A percentile compares a stretch with the other conserved stretches of the same genome.
Conservation (phyloP, 2,113 vertebrate genomes). For the Carassius gibelio region DNA sequence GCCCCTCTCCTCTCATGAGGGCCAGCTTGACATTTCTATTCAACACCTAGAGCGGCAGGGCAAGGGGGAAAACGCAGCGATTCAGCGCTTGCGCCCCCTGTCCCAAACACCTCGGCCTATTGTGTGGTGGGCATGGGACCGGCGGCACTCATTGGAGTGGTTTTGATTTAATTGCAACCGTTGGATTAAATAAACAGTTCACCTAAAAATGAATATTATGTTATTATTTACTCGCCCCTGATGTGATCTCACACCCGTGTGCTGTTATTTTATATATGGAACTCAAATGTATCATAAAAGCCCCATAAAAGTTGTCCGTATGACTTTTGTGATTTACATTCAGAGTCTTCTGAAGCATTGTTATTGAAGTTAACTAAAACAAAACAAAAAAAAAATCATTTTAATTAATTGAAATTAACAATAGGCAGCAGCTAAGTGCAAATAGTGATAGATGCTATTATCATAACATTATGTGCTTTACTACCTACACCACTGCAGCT, state of each 20-base stretch:
- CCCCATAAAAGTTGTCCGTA: not conserved
- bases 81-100: constrained; percentile 27
- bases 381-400: not conserved
- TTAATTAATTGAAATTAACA: not conserved
- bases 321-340: not conserved
- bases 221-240: not conserved
- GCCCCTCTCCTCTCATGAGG: constrained; percentile 46
- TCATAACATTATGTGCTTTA: too few species aligned
- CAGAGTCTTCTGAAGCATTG: not conserved
- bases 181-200: constrained; percentile 17
- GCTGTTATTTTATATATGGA: not conserved
- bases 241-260: not conserved
- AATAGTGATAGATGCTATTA: too few species aligned
- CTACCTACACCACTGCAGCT: too few species aligned
- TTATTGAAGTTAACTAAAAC: not conserved
- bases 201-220: not conserved
- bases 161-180: constrained; percentile 36
- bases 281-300: not conserved
- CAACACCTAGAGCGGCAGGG: constrained; percentile 35
- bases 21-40: constrained; percentile 61
- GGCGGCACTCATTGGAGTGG: constrained; percentile 3
- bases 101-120: constrained; percentile 30
- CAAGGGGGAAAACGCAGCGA: constrained; percentile 22
- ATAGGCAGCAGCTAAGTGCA: too few species aligned
- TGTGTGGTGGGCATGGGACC: not conserved